Evolutionary conservation across 2,113 vertebrate species (phyloP).

Genomic region (Montifringilla adamsi): DNA sequence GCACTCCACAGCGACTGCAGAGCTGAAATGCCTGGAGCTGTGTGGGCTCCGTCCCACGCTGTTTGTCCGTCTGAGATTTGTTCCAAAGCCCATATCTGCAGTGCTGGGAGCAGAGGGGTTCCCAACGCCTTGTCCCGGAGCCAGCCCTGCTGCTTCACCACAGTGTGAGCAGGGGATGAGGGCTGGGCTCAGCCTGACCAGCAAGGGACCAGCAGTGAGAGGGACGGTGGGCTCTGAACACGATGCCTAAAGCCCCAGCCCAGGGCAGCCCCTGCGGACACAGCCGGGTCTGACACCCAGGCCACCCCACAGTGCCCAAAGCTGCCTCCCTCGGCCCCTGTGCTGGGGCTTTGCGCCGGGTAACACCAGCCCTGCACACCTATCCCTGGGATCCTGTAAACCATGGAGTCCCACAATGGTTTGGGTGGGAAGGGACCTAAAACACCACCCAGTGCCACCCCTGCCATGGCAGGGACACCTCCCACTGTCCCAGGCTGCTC

Average conservation of each 20-base stretch:
- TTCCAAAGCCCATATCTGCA: background rate
- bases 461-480: background rate
- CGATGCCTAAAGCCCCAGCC: rapidly evolving
- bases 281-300: background rate
- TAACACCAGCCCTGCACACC: background rate
- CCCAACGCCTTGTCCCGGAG: background rate
- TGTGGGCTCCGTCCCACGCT: background rate
- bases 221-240: rapidly evolving
- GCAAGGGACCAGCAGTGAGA: background rate
- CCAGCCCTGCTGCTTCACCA: background rate
- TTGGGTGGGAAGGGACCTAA: background rate
- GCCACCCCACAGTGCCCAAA: background rate
- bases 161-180: background rate
- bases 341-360: background rate
- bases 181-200: background rate
- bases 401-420: background rate
- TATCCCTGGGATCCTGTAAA: background rate
- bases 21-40: background rate
- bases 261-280: background rate
- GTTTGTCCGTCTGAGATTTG: background rate
- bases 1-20: background rate
- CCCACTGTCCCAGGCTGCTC: rapidly evolving
- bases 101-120: background rate
- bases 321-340: background rate
- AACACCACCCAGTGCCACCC: background rate